Percentiles rank a stretch among this genome's conserved stretches.
phyloP scores from a whole-genome alignment of 2,797 vertebrate genomes.

The Coracias cyanogaster region DNA sequence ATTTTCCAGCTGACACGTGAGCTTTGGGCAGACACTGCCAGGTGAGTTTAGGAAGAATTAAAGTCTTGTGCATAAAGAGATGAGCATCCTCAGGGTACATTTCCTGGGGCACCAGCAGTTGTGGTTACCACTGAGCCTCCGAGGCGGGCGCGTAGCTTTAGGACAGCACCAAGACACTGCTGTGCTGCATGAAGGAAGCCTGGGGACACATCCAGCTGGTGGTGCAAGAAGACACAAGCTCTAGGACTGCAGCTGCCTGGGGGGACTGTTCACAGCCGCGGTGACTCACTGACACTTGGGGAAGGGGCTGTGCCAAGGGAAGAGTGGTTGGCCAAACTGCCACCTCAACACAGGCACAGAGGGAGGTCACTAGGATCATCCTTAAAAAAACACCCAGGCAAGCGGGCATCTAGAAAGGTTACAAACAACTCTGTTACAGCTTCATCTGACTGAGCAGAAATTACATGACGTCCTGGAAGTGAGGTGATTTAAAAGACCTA shows the following conservation, averaged over 20 bases:
- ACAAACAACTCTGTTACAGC: neutral
- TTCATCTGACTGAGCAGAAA: neutral
- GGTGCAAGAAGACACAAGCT: neutral
- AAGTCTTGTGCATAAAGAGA: neutral
- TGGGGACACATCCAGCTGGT: neutral
- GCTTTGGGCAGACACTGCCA: neutral
- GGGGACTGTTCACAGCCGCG: rapidly evolving
- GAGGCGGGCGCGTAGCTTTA: rapidly evolving
- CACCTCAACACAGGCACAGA: rapidly evolving
- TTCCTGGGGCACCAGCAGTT: neutral
- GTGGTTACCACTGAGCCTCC: neutral
- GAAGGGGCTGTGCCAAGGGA: neutral
- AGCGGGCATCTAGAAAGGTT: neutral
- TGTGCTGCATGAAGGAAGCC: rapidly evolving
- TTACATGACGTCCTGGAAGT: neutral
- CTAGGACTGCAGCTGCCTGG: neutral
- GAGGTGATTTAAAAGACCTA: neutral
- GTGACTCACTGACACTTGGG: neutral
- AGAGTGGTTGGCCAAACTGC: rapidly evolving
- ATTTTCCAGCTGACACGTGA: neutral
- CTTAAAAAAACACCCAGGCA: neutral
- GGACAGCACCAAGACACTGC: neutral
- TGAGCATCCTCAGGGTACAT: neutral
- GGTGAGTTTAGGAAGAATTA: neutral
- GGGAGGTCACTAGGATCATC: neutral